Conservation (phyloP, 2,797 vertebrate species). For the Hippocampus kuda region DNA sequence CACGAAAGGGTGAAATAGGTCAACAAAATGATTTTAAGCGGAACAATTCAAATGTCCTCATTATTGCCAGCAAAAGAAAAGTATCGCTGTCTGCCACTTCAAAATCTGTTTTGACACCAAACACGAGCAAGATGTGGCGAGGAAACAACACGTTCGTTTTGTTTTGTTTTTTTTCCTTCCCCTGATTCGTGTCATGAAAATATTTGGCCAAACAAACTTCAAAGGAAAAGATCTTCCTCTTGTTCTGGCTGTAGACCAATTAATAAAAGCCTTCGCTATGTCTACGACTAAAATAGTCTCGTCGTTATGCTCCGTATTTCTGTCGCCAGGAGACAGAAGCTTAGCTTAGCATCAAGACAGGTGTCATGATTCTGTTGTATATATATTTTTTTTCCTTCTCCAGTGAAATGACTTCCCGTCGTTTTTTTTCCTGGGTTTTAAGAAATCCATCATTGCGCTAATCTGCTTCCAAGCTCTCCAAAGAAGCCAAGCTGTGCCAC, state of each 20-base stretch:
- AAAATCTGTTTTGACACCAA: background rate
- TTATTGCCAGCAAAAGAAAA: too few relatives aligned
- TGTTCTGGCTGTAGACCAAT: background rate
- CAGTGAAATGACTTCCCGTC: background rate
- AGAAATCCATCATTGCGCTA: background rate
- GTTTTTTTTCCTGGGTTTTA: background rate
- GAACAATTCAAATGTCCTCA: too few relatives aligned
- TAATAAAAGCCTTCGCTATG: background rate
- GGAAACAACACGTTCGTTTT: too few relatives aligned
- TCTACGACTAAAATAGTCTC: background rate
- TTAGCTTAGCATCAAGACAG: background rate
- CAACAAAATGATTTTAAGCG: too few relatives aligned
- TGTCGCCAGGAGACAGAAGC: background rate
- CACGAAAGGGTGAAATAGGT: too few relatives aligned
- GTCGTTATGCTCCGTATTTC: background rate
- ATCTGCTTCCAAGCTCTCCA: slow-evolving; percentile 8
- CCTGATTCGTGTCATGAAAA: background rate
- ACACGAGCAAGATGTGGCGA: background rate
- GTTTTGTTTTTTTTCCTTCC: background rate
- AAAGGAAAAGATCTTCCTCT: background rate
- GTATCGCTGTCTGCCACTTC: too few relatives aligned
- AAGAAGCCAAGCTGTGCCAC: slow-evolving; percentile 14
- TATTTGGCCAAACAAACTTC: background rate
- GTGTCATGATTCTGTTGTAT: background rate
- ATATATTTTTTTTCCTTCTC: too few relatives aligned